Evolutionary conservation across 1,140 invertebrate species (phyloP), one percentile per base, ranked within the genome.

Genomic region (Condylostylus longicornis): DNA sequence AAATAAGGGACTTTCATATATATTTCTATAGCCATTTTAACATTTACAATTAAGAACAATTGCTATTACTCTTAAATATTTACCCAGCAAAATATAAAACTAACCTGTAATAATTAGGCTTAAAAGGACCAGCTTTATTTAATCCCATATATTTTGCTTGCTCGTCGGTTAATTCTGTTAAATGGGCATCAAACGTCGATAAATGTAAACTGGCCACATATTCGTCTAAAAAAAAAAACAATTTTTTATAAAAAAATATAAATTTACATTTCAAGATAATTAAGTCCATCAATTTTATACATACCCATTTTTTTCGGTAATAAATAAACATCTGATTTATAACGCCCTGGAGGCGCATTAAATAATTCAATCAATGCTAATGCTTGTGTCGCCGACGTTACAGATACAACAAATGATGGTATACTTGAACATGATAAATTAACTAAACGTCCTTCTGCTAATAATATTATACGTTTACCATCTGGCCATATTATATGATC

Each of bases 121-220:
- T 97, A 64, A 97, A 97, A 41, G 91, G 91, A 35, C 94, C 93
- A 41, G 88, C 83, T 70, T 96, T 97, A 58, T 89, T 93, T 14
- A 97, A 75, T 39, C 93, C 94, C 70, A 96, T 79, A 58, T 97
- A 98, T 63, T 94, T 95, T 36, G 90, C 90, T 66, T 98, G 94
- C 51, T 97, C 94, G 58, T 98, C 93, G 8, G 78, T 79, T 29
- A 97, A 68, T 65, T 97, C 91, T 1, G 93, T 97, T 40, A 98
- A 67, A 59, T 96, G 90, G 27, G 91, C 93, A 69, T 96, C 91
- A 60, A 98, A 97, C 15, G 87, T 90, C 15, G 90, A 84, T 49
- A 98, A 69, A 69, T 98, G 94, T 29, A 97, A 69, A 23, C 55
- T 58, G n/a, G 55, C 55, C 35, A 97, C 93, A 64, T 96, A 97